Evolutionary conservation across 2,113 vertebrate species (phyloP), one percentile per base, ranked within the genome.

Genomic region (Chaetodon auriga): DNA sequence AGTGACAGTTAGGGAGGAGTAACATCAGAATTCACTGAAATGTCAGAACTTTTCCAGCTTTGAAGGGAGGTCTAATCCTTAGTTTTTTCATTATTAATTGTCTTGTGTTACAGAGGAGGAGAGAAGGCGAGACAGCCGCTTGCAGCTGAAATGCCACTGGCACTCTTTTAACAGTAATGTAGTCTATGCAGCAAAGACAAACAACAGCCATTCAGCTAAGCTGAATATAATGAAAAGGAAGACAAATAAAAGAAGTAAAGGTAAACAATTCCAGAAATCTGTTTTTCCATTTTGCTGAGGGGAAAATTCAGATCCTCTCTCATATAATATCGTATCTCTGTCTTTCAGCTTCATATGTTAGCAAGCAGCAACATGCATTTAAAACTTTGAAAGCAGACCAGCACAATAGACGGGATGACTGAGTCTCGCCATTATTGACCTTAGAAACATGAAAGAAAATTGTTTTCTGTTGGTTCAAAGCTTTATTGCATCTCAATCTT

Each of bases 381-480:
- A 6, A 49, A 1, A 12, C 13, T 25, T 62, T 43, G n/a, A 69
- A 57, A 19, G 35, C 14, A 68, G 18, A 3, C n/a, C 49, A 41
- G 12, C 15, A 65, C n/a, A 62, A 12, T 9, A 48, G 61, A 55
- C 0, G 2, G 21, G 10, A 60, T 58, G 43, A 55, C 21, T 57
- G 35, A 60, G 64, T 36, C 0, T 45, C 68, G 53, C 57, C 21
- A 14, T 68, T 4, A 38, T 14, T n/a, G 63, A 61, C 60, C 11
- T 60, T 60, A 49, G 19, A 65, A 55, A 81, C 46, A 63, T 43
- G 21, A 0, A 63, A 74, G 38, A 35, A 58, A 68, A 80, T 55
- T 73, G 35, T 4, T 61, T 21, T 60, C 21, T 68, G 68, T 43
- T 55, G 25, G 25, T 57, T 61, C 3, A 0, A 23, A 0, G 11